phyloP scores from a whole-genome alignment of 2,797 vertebrate genomes.

The Parauchenoglanis ngamensis region DNA sequence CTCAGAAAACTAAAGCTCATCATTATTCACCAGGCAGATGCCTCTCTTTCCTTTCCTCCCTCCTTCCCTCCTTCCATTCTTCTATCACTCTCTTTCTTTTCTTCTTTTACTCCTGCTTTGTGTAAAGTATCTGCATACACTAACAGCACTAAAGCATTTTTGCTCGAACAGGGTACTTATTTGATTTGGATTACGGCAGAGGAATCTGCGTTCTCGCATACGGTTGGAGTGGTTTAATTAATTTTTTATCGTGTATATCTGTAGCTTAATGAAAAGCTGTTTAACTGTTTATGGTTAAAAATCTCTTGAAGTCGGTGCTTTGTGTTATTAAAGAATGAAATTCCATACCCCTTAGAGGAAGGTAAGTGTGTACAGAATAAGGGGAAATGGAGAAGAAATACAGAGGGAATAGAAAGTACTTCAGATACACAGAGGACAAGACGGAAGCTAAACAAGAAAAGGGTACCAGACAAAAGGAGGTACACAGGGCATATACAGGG shows the following conservation, averaged over 20 bases:
- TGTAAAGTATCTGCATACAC: slow-evolving; percentile 42
- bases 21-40: slow-evolving; percentile 52
- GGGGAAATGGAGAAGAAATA: not conserved
- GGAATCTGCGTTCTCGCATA: slow-evolving; percentile 21
- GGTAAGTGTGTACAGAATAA: not conserved
- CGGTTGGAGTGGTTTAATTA: slow-evolving; percentile 41
- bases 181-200: slow-evolving; percentile 39
- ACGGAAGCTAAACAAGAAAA: not conserved
- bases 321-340: slow-evolving; percentile 21
- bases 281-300: slow-evolving; percentile 19
- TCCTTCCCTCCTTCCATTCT: not conserved
- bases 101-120: slow-evolving; percentile 13
- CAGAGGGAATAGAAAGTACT: not conserved
- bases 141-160: slow-evolving; percentile 20
- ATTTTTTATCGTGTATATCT: slow-evolving; percentile 36
- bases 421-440: not conserved
- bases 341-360: not conserved
- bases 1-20: slow-evolving; percentile 41
- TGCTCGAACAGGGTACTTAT: slow-evolving; percentile 39
- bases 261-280: slow-evolving; percentile 36
- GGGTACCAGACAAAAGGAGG: not conserved
- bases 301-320: not conserved
- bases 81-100: slow-evolving; percentile 6
- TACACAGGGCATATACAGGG: not conserved
- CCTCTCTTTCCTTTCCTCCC: slow-evolving; percentile 7